A percentile compares a stretch with the other conserved stretches of the same genome.
Conservation (phyloP, 2,113 vertebrate species). For the Leucosticte australis region DNA sequence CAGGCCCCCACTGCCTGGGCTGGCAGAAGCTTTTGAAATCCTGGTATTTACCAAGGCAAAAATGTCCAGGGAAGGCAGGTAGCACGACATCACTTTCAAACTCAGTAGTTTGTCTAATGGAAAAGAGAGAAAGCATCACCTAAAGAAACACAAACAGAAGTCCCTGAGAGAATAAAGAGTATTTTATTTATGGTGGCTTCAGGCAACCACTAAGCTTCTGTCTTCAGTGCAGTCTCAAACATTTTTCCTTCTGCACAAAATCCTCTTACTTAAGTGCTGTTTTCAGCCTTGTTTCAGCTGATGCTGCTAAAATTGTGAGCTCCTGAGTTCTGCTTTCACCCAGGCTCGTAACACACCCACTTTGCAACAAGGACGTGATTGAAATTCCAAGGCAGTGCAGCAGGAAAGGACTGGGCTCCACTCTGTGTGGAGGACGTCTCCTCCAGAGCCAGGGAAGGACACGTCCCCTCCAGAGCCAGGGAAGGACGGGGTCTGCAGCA, state of each 20-base stretch:
- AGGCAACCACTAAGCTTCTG: neutral
- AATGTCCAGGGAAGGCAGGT: constrained; percentile 5
- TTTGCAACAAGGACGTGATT: constrained; percentile 1
- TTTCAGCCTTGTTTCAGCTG: constrained; percentile 17
- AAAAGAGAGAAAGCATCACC: neutral
- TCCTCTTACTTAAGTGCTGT: constrained; percentile 4
- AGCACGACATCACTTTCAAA: neutral
- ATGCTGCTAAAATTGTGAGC: constrained; percentile 8
- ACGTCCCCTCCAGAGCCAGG: neutral
- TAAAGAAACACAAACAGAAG: neutral
- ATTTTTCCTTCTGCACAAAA: neutral
- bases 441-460: neutral
- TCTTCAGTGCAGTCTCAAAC: neutral
- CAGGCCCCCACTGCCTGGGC: neutral
- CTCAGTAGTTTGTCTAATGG: neutral
- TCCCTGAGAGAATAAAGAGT: neutral
- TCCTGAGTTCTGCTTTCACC: constrained; percentile 14
- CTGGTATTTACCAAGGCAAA: constrained; percentile 5
- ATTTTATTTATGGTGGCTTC: constrained; percentile 17
- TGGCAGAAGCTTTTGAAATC: constrained; percentile 1
- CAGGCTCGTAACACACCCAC: neutral
- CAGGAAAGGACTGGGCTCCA: neutral
- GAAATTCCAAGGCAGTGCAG: neutral
- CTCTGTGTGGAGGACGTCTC: neutral
- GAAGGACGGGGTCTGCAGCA: neutral